Percentiles rank a stretch among this genome's conserved stretches.
Evolutionary conservation across 2,113 vertebrate genomes (phyloP).

Genomic region (Nerophis lumbriciformis): DNA sequence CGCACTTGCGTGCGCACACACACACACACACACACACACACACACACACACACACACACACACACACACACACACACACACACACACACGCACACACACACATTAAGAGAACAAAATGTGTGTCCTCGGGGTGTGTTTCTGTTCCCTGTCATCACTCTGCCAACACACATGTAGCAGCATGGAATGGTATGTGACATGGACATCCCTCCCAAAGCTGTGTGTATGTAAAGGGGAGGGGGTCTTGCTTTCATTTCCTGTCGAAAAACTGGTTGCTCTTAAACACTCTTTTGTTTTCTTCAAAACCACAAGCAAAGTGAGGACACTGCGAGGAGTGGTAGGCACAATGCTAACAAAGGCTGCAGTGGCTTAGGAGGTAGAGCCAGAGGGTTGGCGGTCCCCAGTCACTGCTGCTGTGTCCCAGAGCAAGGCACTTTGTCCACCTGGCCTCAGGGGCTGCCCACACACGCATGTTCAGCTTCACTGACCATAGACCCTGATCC

Average conservation of each 20-base stretch:
- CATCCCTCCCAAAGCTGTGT: conserved; percentile 1
- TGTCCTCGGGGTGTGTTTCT: conserved; percentile 36
- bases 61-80: conserved; percentile 26
- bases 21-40: conserved; percentile 25
- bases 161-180: conserved; percentile 6
- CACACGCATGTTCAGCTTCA: too few species aligned
- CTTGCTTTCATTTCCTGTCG: conserved; percentile 34
- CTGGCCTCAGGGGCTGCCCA: too few species aligned
- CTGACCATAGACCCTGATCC: too few species aligned
- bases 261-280: not conserved
- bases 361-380: too few species aligned
- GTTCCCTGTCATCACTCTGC: conserved; percentile 34
- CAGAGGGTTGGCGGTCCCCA: too few species aligned
- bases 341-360: not conserved
- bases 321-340: not conserved
- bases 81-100: conserved; percentile 9
- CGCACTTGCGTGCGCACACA: conserved; percentile 21
- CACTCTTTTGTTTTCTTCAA: not conserved
- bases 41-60: conserved; percentile 13
- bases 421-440: too few species aligned
- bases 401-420: too few species aligned
- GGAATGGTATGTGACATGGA: conserved; percentile 17
- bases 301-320: not conserved
- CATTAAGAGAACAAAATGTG: conserved; percentile 4
- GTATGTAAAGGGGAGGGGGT: conserved; percentile 5